These are phyloP conservation scores for Rhinatrema bivittatum DNA, from an alignment of 2,797 vertebrate genomes.

Conservation along the genomic window DNA sequence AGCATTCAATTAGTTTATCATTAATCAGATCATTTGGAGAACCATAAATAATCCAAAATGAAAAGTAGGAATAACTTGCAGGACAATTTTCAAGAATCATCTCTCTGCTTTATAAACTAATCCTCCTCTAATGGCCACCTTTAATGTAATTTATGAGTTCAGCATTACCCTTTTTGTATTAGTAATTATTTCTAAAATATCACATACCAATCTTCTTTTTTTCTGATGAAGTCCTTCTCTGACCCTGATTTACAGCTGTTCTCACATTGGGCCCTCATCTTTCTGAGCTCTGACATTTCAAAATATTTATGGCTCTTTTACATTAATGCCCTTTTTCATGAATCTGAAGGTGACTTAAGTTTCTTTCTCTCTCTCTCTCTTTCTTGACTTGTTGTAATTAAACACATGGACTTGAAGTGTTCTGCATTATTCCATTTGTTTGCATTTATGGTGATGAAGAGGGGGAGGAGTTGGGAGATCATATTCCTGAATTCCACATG, in stretches of 20 bases:
- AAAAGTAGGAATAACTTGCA: constrained; percentile 77
- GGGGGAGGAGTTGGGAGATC: no score
- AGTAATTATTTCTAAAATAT: constrained; percentile 99
- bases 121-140: constrained; percentile 89
- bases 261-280: constrained; percentile 87
- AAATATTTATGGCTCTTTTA: constrained; percentile 99
- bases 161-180: constrained; percentile 98
- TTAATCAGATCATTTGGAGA: constrained; percentile 68
- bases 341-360: constrained; percentile 91
- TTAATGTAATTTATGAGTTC: constrained; percentile 94
- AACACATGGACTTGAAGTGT: constrained; percentile 77
- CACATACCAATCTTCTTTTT: constrained; percentile 92
- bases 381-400: constrained; percentile 85
- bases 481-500: constrained; percentile 42
- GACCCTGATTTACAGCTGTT: constrained; percentile 81
- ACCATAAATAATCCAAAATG: constrained; percentile 64
- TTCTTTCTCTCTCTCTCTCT: not conserved
- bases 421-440: constrained; percentile 78
- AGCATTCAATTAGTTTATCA: constrained; percentile 74
- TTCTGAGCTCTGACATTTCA: constrained; percentile 98
- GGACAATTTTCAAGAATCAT: constrained; percentile 80
- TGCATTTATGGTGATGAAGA: constrained; percentile 63
- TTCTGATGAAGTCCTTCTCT: constrained; percentile 78
- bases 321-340: constrained; percentile 91
- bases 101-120: constrained; percentile 97